Evolutionary conservation across 2,888 invertebrate species (phyloP).

Genomic region (Lysandra coridon): DNA sequence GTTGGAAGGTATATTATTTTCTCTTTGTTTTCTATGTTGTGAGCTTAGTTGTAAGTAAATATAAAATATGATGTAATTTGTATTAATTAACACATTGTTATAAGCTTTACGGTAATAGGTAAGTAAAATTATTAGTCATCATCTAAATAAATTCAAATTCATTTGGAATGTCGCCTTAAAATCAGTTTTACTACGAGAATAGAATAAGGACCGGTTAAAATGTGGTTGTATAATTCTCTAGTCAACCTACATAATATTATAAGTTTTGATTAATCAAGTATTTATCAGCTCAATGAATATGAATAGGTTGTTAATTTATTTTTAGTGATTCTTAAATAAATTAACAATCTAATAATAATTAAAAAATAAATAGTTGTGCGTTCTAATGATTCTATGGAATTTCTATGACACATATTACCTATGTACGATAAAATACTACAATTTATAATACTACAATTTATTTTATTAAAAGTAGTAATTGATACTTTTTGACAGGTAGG

Average conservation of each 20-base stretch:
- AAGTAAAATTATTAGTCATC: no score
- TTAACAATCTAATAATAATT: no score
- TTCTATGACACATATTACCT: not conserved
- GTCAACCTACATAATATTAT: not conserved
- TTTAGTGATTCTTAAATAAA: not conserved
- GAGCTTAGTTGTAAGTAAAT: not conserved
- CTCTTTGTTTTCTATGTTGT: not conserved
- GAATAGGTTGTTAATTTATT: not conserved
- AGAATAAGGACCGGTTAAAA: not conserved
- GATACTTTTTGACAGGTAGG: conserved; percentile 77
- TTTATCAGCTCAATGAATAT: not conserved
- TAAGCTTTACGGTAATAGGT: no score
- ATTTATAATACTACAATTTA: not conserved
- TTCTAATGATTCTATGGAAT: not conserved
- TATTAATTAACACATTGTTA: no score
- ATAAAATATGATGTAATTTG: no score
- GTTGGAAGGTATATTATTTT: conserved; percentile 72
- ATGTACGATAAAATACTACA: not conserved
- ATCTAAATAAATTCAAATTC: not conserved
- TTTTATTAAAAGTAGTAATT: not conserved
- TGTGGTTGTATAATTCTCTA: not conserved
- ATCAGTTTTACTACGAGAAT: not conserved
- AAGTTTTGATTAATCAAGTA: not conserved
- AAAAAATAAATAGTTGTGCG: no score
- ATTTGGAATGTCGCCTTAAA: not conserved